Evolutionary conservation across 23 tunicate species (phyloP), one percentile per base, ranked within the genome.

Genomic region (Styela clava): DNA sequence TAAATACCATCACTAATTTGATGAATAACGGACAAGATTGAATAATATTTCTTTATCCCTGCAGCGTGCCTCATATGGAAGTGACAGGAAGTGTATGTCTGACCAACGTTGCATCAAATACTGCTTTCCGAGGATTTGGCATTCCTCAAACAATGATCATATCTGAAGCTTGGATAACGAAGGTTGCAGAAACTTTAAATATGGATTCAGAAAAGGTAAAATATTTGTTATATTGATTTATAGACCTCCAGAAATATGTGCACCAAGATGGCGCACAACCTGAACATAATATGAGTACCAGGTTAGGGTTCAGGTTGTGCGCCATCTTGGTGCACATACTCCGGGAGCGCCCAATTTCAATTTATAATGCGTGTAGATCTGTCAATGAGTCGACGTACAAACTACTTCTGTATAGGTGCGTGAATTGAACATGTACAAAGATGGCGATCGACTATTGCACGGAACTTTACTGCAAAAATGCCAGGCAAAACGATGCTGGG

Each of bases 41-140:
- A 44, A 44, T 44, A 44, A 5, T 44, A 7, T 44, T 7, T 12
- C 9, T 44, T 5, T 5, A 5, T 84, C 9, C 25, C 12, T 34
- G 16, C 34, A 86, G 89, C 0, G 69, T 88, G 16, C 87, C 93
- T 1, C 51, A 88, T 31, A 29, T 88, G 62, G 62, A 36, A 9
- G 69, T 78, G 23, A 69, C 63, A 34, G 93, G 88, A 9, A 22
- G 78, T 27, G 78, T 77, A 2, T 83, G 86, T 33, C 33, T 23
- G 24, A 86, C 89, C 16, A 79, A 86, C 62, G 22, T 79, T 0
- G 64, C 79, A 23, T 86, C 89, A 0, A 79, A 64, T 52, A 86
- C 89, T 1, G 84, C 84, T 29, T 86, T 79, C 2, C 79, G 89
- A 24, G 89, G 89, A 31, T 79, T 61, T 25, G 85, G 85, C 7